These are phyloP conservation scores for Stenodema calcarata DNA, from an alignment of 2,888 invertebrate genomes.

Conservation along the genomic window DNA sequence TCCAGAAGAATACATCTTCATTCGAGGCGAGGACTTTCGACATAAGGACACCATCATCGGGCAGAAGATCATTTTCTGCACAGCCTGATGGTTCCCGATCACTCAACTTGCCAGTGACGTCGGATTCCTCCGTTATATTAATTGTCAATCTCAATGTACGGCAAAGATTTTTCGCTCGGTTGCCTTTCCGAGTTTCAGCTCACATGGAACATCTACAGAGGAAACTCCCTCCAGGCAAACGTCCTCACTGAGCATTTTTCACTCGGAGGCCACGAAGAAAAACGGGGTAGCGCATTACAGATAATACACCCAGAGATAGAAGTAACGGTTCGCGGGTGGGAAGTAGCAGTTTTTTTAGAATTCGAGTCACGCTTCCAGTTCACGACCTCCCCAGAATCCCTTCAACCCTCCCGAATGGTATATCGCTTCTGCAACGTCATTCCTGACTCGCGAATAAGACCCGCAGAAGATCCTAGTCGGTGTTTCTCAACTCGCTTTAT, in stretches of 20 bases:
- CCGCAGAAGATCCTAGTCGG: background rate
- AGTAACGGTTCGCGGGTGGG: background rate
- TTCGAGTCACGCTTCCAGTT: slow-evolving; percentile 26
- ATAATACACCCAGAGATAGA: background rate
- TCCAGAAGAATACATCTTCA: too few relatives aligned
- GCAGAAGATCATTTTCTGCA: too few relatives aligned
- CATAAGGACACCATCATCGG: too few relatives aligned
- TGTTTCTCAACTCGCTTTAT: background rate
- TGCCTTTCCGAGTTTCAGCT: background rate
- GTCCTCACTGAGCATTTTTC: background rate
- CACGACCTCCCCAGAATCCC: background rate
- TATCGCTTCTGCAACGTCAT: background rate
- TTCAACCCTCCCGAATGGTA: background rate
- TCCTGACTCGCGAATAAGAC: background rate
- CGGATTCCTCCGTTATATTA: too few relatives aligned
- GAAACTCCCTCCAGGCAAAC: background rate
- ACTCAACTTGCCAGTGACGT: too few relatives aligned
- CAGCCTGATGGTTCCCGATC: too few relatives aligned
- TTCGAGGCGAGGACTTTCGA: too few relatives aligned
- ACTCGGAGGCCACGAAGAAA: background rate
- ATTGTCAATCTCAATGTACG: too few relatives aligned
- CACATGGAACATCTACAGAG: background rate
- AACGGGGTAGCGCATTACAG: background rate
- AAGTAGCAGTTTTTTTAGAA: background rate
- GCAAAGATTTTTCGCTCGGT: background rate